These are phyloP conservation scores for Nemurella pictetii DNA, from an alignment of 2,888 invertebrate species.

Conservation along the genomic window DNA sequence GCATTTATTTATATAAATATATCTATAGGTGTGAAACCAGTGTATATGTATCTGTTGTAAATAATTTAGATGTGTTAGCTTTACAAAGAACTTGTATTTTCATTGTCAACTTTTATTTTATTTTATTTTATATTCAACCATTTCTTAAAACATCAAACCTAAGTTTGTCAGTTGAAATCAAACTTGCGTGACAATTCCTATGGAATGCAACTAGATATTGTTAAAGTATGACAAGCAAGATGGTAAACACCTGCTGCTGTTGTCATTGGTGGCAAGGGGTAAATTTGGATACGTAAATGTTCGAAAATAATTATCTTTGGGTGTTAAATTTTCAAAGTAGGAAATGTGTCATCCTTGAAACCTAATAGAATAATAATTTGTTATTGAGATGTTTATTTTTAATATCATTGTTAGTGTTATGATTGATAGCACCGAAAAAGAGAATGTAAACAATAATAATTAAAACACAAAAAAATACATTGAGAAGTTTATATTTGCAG, in stretches of 20 bases:
- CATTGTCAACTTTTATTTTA: constrained; percentile 25
- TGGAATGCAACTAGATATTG: constrained; percentile 11
- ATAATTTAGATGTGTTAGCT: constrained; percentile 22
- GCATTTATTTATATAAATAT: not conserved
- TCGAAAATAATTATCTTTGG: not conserved
- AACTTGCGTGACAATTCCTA: constrained; percentile 33
- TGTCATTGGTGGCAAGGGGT: not conserved
- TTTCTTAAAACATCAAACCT: not conserved
- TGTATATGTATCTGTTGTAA: constrained; percentile 27
- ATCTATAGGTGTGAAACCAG: not conserved
- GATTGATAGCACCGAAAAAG: not conserved
- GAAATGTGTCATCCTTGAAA: not conserved
- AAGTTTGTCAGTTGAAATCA: not conserved
- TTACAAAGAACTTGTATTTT: not conserved
- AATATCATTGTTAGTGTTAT: not conserved
- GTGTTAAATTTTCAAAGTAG: not conserved
- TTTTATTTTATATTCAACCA: constrained; percentile 5
- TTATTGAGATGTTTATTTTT: not conserved
- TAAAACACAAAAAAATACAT: not conserved
- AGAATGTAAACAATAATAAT: not conserved
- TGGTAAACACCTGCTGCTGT: too few relatives aligned
- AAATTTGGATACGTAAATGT: not conserved
- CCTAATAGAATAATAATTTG: not conserved
- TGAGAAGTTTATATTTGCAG: too few relatives aligned
- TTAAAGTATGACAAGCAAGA: not conserved